Conservation (phyloP, 2,113 vertebrate species). For the Oophaga pumilio region DNA sequence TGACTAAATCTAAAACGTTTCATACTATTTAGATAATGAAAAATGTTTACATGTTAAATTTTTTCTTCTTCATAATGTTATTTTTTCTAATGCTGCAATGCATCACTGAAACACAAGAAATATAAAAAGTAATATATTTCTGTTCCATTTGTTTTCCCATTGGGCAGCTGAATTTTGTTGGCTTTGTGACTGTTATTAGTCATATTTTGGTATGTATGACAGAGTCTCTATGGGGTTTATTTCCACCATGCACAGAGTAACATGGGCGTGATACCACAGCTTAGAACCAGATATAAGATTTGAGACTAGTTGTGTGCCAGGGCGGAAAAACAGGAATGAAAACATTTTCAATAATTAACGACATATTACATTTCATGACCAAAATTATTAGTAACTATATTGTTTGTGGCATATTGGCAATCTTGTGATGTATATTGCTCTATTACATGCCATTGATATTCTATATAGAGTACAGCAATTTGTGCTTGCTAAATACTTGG, state of each 20-base stretch:
- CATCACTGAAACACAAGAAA: neutral
- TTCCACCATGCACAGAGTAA: constrained; percentile 60
- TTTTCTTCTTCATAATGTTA: neutral
- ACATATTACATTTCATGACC: neutral
- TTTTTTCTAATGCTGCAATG: neutral
- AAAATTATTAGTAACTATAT: neutral
- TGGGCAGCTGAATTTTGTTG: constrained; percentile 55
- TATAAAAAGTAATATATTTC: constrained; percentile 23
- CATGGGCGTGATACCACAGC: constrained; percentile 53
- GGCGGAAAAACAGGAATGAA: neutral
- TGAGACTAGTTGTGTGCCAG: constrained; percentile 43
- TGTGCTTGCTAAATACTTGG: too few relatives aligned
- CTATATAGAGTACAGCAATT: too few relatives aligned
- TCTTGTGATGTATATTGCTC: too few relatives aligned
- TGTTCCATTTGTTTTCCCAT: constrained; percentile 20
- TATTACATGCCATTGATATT: too few relatives aligned
- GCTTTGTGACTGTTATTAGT: constrained; percentile 25
- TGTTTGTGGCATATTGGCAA: too few relatives aligned
- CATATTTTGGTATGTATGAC: constrained; percentile 35
- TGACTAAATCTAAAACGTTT: too few relatives aligned
- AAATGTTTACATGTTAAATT: neutral
- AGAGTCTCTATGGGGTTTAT: constrained; percentile 39
- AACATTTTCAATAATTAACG: neutral
- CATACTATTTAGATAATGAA: too few relatives aligned
- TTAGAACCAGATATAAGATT: constrained; percentile 62